These are phyloP conservation scores for Stichodactyla helianthus DNA, from an alignment of 64 coral and sea anemone species.

Conservation along the genomic window DNA sequence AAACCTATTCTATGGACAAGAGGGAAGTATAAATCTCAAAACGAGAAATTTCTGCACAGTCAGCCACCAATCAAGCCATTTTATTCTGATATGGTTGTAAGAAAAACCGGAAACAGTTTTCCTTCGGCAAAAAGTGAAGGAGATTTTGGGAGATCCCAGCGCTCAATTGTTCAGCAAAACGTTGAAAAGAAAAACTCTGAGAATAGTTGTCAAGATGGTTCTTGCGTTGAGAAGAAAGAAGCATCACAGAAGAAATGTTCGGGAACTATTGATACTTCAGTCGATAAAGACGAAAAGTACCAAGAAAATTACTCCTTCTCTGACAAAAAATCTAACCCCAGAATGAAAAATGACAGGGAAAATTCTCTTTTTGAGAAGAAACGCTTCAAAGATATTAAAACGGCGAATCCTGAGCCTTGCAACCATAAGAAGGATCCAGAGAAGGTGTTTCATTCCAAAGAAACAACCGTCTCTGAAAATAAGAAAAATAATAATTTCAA, in stretches of 20 bases:
- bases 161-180: neutral
- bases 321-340: neutral
- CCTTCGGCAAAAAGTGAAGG: neutral
- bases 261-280: neutral
- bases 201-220: neutral
- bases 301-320: neutral
- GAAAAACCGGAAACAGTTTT: neutral
- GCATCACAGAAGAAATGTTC: neutral
- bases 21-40: neutral
- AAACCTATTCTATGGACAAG: neutral
- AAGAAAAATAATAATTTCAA: too few relatives aligned
- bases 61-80: neutral
- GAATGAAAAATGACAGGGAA: neutral
- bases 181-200: neutral
- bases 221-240: neutral
- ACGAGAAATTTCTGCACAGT: neutral
- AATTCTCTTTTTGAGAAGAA: neutral
- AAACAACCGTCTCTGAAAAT: neutral
- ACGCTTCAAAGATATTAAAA: neutral
- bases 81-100: slow-evolving; percentile 8
- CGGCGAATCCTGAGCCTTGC: neutral
- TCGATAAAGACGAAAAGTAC: neutral
- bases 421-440: neutral
- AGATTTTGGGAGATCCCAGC: neutral
- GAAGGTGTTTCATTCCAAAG: neutral